Conservation (phyloP, 2,797 vertebrate genomes). For the Etheostoma perlongum region DNA sequence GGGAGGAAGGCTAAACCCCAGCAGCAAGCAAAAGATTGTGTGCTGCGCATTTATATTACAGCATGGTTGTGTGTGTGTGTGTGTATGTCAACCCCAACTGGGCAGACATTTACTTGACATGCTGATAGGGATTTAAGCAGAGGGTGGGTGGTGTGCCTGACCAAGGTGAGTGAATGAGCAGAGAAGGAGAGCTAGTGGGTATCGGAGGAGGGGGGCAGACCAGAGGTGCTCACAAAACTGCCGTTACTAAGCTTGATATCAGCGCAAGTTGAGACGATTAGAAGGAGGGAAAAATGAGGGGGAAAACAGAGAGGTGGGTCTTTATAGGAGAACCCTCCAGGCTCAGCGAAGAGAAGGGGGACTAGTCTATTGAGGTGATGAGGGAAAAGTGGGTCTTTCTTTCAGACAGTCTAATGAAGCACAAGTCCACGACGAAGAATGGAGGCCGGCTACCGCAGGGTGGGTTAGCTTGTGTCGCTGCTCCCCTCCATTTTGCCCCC, state of each 20-base stretch:
- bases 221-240: conserved; percentile 79
- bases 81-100: conserved; percentile 86
- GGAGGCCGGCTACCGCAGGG: conserved; percentile 77
- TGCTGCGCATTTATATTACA: conserved; percentile 75
- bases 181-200: conserved; percentile 76
- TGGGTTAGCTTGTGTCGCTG: conserved; percentile 66
- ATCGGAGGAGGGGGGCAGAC: conserved; percentile 56
- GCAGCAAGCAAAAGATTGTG: conserved; percentile 81
- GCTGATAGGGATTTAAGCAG: conserved; percentile 90
- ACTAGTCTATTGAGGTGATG: conserved; percentile 83
- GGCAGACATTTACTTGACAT: conserved; percentile 90
- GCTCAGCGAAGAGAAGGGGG: conserved; percentile 72
- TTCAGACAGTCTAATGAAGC: conserved; percentile 87
- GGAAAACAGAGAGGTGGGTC: conserved; percentile 60
- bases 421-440: conserved; percentile 82
- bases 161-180: conserved; percentile 85
- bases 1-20: conserved; percentile 84
- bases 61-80: conserved; percentile 32
- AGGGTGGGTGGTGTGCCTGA: conserved; percentile 86
- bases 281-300: conserved; percentile 69
- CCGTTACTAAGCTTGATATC: conserved; percentile 87
- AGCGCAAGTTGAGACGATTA: conserved; percentile 53
- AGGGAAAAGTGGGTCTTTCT: conserved; percentile 77
- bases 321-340: conserved; percentile 72
- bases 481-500: conserved; percentile 61